A percentile compares a stretch with the other conserved stretches of the same genome.
phyloP scores from a whole-genome alignment of 2,113 vertebrate species.

The Mellivora capensis region DNA sequence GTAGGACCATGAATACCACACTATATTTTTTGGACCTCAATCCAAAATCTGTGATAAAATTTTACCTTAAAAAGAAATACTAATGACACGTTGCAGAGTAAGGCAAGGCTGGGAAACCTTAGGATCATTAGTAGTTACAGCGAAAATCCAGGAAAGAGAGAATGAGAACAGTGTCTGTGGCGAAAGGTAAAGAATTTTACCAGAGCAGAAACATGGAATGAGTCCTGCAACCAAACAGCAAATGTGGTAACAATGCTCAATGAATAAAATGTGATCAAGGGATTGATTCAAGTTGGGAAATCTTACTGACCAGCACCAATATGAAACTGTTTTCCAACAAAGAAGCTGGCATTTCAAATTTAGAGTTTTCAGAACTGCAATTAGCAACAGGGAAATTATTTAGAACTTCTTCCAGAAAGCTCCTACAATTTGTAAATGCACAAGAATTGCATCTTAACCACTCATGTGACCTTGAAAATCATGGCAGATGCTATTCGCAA shows the following conservation, averaged over 20 bases:
- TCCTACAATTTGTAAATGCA: not conserved
- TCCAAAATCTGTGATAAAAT: not conserved
- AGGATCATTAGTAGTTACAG: no score
- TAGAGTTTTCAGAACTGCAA: not conserved
- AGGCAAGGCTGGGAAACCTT: not conserved
- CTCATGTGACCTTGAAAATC: not conserved
- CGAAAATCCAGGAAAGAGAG: not conserved
- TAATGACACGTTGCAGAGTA: not conserved
- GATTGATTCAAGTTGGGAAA: not conserved
- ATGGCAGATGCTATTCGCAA: not conserved
- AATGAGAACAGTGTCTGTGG: not conserved
- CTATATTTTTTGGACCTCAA: not conserved
- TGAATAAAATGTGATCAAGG: not conserved
- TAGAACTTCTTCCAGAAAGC: not conserved
- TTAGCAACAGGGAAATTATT: not conserved
- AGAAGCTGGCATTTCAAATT: not conserved
- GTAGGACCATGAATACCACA: not conserved
- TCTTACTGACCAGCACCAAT: not conserved
- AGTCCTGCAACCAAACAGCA: not conserved
- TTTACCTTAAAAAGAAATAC: not conserved
- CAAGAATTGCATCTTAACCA: not conserved
- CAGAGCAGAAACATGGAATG: not conserved
- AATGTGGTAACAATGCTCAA: not conserved
- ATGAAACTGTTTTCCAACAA: not conserved
- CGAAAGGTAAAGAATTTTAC: not conserved